phyloP scores from a whole-genome alignment of 2,888 invertebrate genomes.

The Tineola bisselliella region DNA sequence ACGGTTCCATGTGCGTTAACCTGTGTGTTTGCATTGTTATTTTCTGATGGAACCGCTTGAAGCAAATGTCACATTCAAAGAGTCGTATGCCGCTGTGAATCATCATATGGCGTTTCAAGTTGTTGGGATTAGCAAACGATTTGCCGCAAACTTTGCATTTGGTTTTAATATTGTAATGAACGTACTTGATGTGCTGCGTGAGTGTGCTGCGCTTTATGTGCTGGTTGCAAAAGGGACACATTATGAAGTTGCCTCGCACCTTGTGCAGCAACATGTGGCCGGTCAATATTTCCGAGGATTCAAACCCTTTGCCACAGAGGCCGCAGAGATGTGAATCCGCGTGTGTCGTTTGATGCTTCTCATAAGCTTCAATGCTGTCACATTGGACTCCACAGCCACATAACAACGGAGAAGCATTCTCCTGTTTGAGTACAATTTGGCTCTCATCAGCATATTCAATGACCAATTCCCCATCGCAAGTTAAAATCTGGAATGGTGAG shows the following conservation, averaged over 20 bases:
- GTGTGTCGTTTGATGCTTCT: slow-evolving; percentile 51
- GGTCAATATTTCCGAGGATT: slow-evolving; percentile 49
- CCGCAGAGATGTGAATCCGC: slow-evolving; percentile 48
- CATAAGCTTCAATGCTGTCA: slow-evolving; percentile 46
- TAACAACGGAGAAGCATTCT: slow-evolving; percentile 46
- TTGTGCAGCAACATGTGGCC: slow-evolving; percentile 58
- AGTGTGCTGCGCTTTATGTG: slow-evolving; percentile 44
- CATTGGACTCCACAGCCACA: slow-evolving; percentile 59
- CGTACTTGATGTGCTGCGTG: slow-evolving; percentile 58
- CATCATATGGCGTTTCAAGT: slow-evolving; percentile 61
- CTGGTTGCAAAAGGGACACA: slow-evolving; percentile 54
- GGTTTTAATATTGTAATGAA: slow-evolving; percentile 53
- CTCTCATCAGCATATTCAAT: slow-evolving; percentile 58
- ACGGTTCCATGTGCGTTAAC: slow-evolving; percentile 47
- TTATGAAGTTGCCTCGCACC: slow-evolving; percentile 35
- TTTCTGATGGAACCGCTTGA: slow-evolving; percentile 55
- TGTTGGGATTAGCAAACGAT: slow-evolving; percentile 60
- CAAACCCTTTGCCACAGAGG: slow-evolving; percentile 58
- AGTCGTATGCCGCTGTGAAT: slow-evolving; percentile 53
- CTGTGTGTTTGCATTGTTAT: slow-evolving; percentile 62
- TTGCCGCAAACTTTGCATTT: slow-evolving; percentile 48
- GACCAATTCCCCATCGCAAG: slow-evolving; percentile 54
- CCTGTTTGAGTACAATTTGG: slow-evolving; percentile 49
- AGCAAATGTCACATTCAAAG: slow-evolving; percentile 59
- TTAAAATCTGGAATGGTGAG: slow-evolving; percentile 49